phyloP scores from a whole-genome alignment of 2,113 vertebrate genomes.

The Hyperopisus bebe region DNA sequence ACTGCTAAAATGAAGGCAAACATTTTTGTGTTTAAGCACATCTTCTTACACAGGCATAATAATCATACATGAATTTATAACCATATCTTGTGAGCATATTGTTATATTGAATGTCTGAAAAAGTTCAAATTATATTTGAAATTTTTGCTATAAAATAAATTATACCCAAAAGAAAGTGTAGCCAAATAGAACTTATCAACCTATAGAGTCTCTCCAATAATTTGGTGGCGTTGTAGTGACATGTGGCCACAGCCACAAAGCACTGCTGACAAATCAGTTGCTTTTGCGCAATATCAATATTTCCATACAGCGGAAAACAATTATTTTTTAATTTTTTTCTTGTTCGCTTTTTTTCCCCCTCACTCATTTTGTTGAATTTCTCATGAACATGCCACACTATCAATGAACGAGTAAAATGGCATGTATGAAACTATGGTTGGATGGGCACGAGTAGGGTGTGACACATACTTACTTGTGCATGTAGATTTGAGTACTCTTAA shows the following conservation, averaged over 20 bases:
- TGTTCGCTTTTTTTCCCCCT: neutral
- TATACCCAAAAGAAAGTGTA: neutral
- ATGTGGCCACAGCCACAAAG: neutral
- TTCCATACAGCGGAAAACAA: neutral
- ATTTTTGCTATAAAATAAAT: neutral
- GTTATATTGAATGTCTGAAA: neutral
- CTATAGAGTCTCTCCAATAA: neutral
- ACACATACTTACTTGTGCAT: too few relatives aligned
- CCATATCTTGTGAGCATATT: neutral
- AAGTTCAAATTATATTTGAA: neutral
- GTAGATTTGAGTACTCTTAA: too few relatives aligned
- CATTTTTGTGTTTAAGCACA: neutral
- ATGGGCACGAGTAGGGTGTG: too few relatives aligned
- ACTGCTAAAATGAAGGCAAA: neutral
- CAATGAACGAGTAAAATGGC: neutral
- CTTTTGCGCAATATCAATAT: neutral
- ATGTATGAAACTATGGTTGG: neutral
- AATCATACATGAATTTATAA: neutral
- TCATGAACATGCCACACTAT: neutral
- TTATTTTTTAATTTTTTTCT: neutral
- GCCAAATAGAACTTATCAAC: neutral
- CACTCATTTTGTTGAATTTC: neutral
- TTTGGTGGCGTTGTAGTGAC: too few relatives aligned
- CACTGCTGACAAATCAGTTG: too few relatives aligned
- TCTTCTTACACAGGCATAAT: neutral